Evolutionary conservation across 1,140 invertebrate genomes (phyloP), one percentile per base, ranked within the genome.

Genomic region (Sipha flava): DNA sequence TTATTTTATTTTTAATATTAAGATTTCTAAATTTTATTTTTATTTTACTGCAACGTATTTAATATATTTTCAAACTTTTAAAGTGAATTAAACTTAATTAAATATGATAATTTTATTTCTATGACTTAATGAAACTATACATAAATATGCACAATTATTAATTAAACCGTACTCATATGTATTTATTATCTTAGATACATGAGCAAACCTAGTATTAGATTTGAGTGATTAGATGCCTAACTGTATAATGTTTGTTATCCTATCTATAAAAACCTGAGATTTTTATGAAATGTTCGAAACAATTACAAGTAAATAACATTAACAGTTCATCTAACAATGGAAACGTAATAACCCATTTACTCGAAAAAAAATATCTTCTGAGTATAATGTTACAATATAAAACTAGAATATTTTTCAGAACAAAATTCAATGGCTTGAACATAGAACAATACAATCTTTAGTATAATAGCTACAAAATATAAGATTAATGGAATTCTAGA

Each of bases 281-380:
- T 49, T 21, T 54, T 49, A 52, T 10, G 10, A 23, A 37, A 12
- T 23, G 34, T 73, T 52, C 10, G 3, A 31, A 73, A 49, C 29
- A 73, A 73, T 73, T 54, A 54, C 29, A 52, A 73, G 31, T 21
- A 54, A 73, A 73, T 37, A 73, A 2, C 70, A 54, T 73, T 52
- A 54, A 49, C 7, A 70, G 70, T 73, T 52, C 45, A 31, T 73
- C 29, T 73, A 34, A 54, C 7, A 73, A 52, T 73, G 70, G 52
- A 54, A 54, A 72, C 37, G 23, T 45, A 68, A 68, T 43, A 68
- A 37, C 64, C 37, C 34, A n/a, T 21, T 26, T 18, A 1, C n/a
- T 68, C 37, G 18, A 62, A 62, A n/a, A 62, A 29, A 62, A 62
- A 62, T 31, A n/a, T 18, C 7, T 0, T 18, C 29, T 10, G 10